Percentiles rank a stretch among this genome's conserved stretches.
These are phyloP conservation scores for Eudyptes chrysolophus DNA, from an alignment of 2,113 vertebrate species.

Conservation along the genomic window DNA sequence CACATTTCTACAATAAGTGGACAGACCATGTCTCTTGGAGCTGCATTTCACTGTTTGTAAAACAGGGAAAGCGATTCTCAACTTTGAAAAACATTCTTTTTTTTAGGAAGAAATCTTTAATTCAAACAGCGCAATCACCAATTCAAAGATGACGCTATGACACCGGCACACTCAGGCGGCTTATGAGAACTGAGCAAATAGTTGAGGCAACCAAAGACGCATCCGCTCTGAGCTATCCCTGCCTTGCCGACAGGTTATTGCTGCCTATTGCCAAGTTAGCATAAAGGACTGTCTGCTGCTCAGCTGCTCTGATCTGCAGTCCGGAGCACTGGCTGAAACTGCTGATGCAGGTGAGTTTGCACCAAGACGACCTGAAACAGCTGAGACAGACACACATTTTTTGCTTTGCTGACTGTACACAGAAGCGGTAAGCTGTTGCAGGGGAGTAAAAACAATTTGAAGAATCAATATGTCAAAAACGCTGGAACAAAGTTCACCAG, in stretches of 20 bases:
- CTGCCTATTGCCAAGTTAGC: background rate
- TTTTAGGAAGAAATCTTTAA: background rate
- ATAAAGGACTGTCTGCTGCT: background rate
- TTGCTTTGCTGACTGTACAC: background rate
- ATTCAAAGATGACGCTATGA: background rate
- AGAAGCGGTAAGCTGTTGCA: background rate
- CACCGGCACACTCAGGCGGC: background rate
- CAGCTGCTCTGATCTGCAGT: background rate
- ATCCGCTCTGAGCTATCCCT: rapidly evolving
- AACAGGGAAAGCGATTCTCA: background rate
- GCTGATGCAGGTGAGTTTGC: background rate
- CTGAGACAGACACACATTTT: background rate
- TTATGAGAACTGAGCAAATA: background rate
- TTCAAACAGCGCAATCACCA: background rate
- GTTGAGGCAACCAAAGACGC: background rate
- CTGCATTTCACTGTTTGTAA: background rate
- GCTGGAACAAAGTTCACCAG: background rate
- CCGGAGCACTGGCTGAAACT: background rate
- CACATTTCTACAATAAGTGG: background rate
- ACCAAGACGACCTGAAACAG: background rate
- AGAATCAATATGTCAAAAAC: background rate
- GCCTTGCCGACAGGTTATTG: rapidly evolving
- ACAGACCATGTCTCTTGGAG: background rate
- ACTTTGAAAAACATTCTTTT: background rate
- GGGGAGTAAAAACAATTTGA: background rate